These are phyloP conservation scores for Dasyornis broadbenti DNA, from an alignment of 2,113 vertebrate species.

Conservation along the genomic window DNA sequence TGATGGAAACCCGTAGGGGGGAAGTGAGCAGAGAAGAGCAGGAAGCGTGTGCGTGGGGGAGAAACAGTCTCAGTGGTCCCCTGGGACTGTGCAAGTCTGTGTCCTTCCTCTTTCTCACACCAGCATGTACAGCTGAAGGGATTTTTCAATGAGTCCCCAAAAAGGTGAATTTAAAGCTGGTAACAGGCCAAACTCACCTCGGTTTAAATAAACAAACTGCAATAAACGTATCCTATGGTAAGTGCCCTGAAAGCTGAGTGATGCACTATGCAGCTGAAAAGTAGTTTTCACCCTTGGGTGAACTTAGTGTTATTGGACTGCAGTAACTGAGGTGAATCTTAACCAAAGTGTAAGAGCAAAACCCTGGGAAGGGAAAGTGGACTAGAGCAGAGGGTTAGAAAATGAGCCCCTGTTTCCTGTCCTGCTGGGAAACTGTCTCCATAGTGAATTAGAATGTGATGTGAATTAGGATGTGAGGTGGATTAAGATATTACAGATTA, in stretches of 20 bases:
- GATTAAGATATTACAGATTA: background rate
- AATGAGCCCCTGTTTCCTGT: background rate
- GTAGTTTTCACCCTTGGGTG: background rate
- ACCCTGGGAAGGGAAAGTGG: background rate
- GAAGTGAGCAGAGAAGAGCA: conserved; percentile 41
- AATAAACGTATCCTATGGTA: background rate
- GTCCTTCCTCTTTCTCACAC: conserved; percentile 42
- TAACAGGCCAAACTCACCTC: background rate
- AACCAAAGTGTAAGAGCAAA: background rate
- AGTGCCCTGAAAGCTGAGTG: background rate
- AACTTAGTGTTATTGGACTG: background rate
- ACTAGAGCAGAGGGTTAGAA: background rate
- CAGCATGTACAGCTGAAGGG: background rate
- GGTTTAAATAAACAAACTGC: background rate
- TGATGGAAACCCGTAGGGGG: conserved; percentile 54
- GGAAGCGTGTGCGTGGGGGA: conserved; percentile 1
- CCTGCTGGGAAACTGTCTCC: background rate
- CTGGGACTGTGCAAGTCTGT: conserved; percentile 2
- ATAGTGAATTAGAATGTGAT: background rate
- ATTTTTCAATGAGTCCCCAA: background rate
- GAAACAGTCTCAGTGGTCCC: background rate
- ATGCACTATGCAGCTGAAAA: background rate
- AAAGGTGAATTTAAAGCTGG: conserved; percentile 18
- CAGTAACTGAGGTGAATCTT: background rate
- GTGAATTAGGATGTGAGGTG: background rate